Conservation (phyloP, 2,797 vertebrate genomes). For the Prionace glauca region DNA sequence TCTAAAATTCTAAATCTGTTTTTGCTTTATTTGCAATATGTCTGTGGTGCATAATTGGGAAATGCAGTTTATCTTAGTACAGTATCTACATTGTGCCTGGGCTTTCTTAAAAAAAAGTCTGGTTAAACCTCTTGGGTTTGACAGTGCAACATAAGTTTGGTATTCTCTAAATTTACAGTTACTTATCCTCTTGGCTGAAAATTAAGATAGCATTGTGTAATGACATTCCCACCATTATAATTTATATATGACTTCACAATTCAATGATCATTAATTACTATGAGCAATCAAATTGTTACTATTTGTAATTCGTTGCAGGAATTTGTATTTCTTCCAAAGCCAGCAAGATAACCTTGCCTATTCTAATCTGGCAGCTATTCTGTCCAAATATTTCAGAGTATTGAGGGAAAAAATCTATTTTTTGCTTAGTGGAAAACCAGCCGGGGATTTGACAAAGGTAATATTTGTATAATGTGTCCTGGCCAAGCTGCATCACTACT, state of each 20-base stretch:
- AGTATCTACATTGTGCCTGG: not conserved
- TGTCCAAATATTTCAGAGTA: not conserved
- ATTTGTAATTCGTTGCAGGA: not conserved
- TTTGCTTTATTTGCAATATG: not conserved
- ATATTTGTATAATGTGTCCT: not conserved
- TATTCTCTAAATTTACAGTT: not conserved
- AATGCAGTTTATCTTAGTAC: not conserved
- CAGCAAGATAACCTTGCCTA: not conserved
- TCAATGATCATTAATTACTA: constrained; percentile 13
- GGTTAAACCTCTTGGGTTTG: not conserved
- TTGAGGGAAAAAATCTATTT: not conserved
- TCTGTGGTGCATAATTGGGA: not conserved
- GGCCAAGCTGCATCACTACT: not conserved
- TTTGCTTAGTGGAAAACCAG: not conserved
- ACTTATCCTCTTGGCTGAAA: not conserved
- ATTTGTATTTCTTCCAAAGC: not conserved
- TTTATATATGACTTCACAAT: not conserved
- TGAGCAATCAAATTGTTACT: not conserved
- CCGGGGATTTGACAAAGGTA: not conserved
- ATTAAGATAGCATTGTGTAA: not conserved
- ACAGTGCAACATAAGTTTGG: not conserved
- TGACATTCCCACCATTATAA: not conserved
- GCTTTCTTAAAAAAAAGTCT: not conserved
- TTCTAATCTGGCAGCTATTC: not conserved
- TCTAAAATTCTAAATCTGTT: not conserved